These are phyloP conservation scores for Rutpela maculata DNA, from an alignment of 2,888 invertebrate species.

Conservation along the genomic window DNA sequence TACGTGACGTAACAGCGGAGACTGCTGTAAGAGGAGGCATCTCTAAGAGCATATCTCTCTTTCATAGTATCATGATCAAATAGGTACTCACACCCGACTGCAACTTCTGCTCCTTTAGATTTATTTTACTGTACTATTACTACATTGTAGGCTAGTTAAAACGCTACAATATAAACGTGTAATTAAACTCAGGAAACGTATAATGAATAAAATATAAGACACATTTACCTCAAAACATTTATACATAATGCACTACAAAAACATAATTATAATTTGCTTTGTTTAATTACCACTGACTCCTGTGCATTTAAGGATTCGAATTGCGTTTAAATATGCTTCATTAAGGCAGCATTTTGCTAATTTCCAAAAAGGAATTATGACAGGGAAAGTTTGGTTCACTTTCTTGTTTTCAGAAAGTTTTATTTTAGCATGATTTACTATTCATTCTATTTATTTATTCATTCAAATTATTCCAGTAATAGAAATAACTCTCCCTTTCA, in stretches of 20 bases:
- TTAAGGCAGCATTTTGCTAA: background rate
- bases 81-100: no score
- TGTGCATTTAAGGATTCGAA: background rate
- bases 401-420: background rate
- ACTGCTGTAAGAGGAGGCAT: no score
- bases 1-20: no score
- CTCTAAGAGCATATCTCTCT: no score
- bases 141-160: background rate
- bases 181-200: background rate
- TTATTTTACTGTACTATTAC: background rate
- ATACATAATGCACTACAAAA: background rate
- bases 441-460: no score
- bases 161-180: background rate
- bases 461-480: no score
- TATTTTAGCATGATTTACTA: background rate
- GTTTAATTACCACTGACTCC: background rate
- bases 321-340: background rate
- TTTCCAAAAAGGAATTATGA: background rate
- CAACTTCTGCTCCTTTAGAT: no score
- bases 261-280: background rate
- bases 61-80: no score
- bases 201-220: background rate
- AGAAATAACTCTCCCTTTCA: no score
- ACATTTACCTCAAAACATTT: conserved; percentile 1
- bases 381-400: conserved; percentile 4